Evolutionary conservation across 2,797 vertebrate species (phyloP), one percentile per base, ranked within the genome.

Genomic region (Alfaro cultratus): DNA sequence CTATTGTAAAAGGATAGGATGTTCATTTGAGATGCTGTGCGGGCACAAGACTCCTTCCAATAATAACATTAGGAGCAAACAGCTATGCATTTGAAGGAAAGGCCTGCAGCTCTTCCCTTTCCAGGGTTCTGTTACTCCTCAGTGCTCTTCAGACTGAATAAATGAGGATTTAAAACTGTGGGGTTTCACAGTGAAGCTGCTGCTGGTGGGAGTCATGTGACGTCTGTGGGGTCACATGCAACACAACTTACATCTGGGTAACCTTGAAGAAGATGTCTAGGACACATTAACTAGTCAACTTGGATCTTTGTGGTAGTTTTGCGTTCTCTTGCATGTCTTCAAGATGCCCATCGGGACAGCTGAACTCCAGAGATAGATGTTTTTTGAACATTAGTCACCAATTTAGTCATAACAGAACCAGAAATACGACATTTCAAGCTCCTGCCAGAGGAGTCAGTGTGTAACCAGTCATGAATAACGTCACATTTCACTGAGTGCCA

Each of bases 41-140:
- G 73, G 36, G 51, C 73, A 55, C 77, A 83, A 76, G 86, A 83
- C 80, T 78, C 73, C 80, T 90, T 76, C 75, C 68, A 82, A 68
- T 87, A 85, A 90, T 86, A 80, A 86, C 85, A 74, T 93, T 92
- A 87, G 85, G 89, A 77, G 36, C 90, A 88, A 87, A 82, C 11
- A 55, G 83, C 85, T 80, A 89, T 88, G 86, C 77, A 80, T 89
- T 75, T 86, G 81, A 88, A 89, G 90, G 89, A 92, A 92, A 84
- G 45, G 91, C 93, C 93, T 55, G 80, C n/a, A 90, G 94, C 92
- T 75, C 31, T 93, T 92, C 92, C 91, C 82, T 89, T 87, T 81
- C 26, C 12, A 91, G 91, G 85, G 4, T 92, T 88, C 84, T 91
- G 90, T 93, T 94, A 92, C 93, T 85, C 77, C 83, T 12, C 74